Evolutionary conservation across 2,888 invertebrate genomes (phyloP).

Genomic region (Calephelis perditalis): DNA sequence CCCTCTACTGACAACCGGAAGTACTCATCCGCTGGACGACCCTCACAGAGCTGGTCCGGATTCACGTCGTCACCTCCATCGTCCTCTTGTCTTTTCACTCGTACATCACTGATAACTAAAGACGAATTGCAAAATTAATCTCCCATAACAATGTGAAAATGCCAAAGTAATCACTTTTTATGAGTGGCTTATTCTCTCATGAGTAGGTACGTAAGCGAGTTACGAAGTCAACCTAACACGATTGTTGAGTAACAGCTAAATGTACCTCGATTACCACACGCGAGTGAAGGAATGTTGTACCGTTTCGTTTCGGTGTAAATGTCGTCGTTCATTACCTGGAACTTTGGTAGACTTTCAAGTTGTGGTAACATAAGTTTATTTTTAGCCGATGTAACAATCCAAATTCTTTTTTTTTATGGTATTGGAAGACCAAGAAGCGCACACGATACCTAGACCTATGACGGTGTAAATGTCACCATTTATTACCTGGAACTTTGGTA

Average conservation of each 20-base stretch:
- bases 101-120: constrained; percentile 64
- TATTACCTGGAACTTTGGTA: neutral
- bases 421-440: no score
- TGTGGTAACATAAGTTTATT: neutral
- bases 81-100: constrained; percentile 84
- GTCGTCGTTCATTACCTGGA: constrained; percentile 30
- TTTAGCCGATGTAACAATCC: no score
- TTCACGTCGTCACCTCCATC: constrained; percentile 78
- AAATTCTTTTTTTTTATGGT: no score
- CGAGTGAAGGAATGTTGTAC: constrained; percentile 59
- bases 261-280: constrained; percentile 66
- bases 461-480: constrained; percentile 40
- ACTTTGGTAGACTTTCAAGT: neutral
- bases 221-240: constrained; percentile 37
- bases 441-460: no score
- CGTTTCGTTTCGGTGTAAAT: constrained; percentile 51
- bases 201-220: constrained; percentile 15
- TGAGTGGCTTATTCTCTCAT: neutral
- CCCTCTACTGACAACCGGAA: constrained; percentile 90
- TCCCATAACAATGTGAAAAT: neutral
- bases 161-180: constrained; percentile 1
- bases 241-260: constrained; percentile 64
- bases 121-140: neutral
- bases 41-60: constrained; percentile 91
- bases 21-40: constrained; percentile 94